Evolutionary conservation across 2,888 invertebrate species (phyloP).

Genomic region (Melieria crassipennis): DNA sequence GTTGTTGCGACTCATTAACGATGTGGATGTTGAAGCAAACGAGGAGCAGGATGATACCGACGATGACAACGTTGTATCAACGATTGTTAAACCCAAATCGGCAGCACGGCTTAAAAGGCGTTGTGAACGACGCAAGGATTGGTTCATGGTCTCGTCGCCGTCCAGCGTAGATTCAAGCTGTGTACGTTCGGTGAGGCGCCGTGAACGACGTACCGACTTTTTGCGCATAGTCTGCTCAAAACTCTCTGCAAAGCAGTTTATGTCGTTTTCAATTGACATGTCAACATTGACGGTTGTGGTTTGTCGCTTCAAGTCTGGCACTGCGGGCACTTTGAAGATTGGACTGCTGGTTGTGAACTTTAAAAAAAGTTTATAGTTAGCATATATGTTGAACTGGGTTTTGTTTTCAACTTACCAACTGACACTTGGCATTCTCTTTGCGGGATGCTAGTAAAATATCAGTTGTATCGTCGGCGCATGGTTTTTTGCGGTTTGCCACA

Average conservation of each 20-base stretch:
- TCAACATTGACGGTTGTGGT: background rate
- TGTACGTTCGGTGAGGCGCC: slow-evolving; percentile 28
- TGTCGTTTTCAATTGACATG: background rate
- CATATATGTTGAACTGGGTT: too few species aligned
- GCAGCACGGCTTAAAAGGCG: slow-evolving; percentile 5
- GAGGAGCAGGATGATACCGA: background rate
- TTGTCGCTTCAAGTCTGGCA: slow-evolving; percentile 28
- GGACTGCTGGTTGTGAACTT: slow-evolving; percentile 48
- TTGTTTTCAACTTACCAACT: slow-evolving; percentile 45
- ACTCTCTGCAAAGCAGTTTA: slow-evolving; percentile 10
- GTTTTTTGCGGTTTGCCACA: slow-evolving; percentile 4
- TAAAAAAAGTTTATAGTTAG: slow-evolving; percentile 14
- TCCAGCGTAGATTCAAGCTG: background rate
- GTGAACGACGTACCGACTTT: slow-evolving; percentile 35
- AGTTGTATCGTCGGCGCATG: background rate
- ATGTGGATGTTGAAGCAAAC: background rate
- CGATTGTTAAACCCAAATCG: background rate
- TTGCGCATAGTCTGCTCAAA: slow-evolving; percentile 31
- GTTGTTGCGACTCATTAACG: background rate
- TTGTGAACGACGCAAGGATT: slow-evolving; percentile 17
- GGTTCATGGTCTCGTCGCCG: background rate
- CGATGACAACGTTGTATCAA: background rate
- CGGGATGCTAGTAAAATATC: slow-evolving; percentile 18
- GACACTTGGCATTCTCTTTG: slow-evolving; percentile 37
- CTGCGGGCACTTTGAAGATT: slow-evolving; percentile 48